Conservation (phyloP, 1,140 invertebrate species). For the Potamilus streckersoni region DNA sequence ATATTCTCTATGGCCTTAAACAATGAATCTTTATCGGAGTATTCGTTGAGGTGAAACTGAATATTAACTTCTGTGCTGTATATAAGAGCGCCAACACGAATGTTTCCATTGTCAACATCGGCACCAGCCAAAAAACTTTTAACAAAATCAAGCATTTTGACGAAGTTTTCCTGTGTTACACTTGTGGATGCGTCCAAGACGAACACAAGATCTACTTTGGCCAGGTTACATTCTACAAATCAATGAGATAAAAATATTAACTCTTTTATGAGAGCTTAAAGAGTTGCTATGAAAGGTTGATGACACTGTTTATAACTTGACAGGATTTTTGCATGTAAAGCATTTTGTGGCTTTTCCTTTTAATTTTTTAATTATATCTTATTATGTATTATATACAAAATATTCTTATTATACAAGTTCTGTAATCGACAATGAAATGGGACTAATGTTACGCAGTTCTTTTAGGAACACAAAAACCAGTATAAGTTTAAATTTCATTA, state of each 20-base stretch:
- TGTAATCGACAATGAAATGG: too few species aligned
- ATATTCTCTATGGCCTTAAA: slow-evolving; percentile 26
- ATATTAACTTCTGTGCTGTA: slow-evolving; percentile 27
- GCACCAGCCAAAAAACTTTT: slow-evolving; percentile 20
- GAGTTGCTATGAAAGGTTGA: too few species aligned
- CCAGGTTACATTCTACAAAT: slow-evolving; percentile 32
- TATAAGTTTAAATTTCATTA: too few species aligned
- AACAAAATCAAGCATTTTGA: slow-evolving; percentile 37
- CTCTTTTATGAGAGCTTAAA: too few species aligned
- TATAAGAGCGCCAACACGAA: slow-evolving; percentile 31
- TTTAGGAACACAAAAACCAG: too few species aligned
- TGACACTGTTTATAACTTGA: too few species aligned
- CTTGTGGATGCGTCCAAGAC: slow-evolving; percentile 46
- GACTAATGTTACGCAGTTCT: too few species aligned
- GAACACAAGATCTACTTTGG: slow-evolving; percentile 42
- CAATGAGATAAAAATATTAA: background rate
- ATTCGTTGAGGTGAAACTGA: slow-evolving; percentile 38
- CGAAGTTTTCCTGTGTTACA: slow-evolving; percentile 41
- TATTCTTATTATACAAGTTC: too few species aligned
- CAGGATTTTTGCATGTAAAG: too few species aligned
- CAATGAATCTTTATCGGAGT: slow-evolving; percentile 8
- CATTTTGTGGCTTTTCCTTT: too few species aligned
- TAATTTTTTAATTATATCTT: too few species aligned
- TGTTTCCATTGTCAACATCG: slow-evolving; percentile 27
- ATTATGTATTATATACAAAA: too few species aligned